These are phyloP conservation scores for Hoplias malabaricus DNA, from an alignment of 2,113 vertebrate species.

Conservation along the genomic window DNA sequence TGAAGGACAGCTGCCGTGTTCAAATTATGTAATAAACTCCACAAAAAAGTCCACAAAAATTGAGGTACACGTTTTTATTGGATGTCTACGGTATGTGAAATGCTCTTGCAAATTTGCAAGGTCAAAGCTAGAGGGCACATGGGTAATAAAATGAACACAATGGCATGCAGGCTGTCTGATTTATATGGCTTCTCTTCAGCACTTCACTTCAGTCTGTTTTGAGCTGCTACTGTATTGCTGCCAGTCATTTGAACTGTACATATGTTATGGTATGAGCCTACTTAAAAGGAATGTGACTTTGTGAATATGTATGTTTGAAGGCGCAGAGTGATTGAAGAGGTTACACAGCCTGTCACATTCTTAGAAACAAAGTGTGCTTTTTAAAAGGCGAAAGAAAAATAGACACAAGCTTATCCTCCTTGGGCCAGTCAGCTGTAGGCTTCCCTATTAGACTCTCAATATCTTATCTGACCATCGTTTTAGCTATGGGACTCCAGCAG, in stretches of 20 bases:
- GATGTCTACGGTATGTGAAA: too few relatives aligned
- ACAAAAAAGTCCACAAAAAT: too few relatives aligned
- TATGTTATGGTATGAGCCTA: not conserved
- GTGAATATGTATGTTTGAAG: not conserved
- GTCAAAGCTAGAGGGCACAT: not conserved
- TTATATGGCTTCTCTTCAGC: not conserved
- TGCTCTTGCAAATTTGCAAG: not conserved
- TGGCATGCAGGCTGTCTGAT: not conserved
- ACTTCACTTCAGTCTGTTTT: not conserved
- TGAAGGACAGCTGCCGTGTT: too few relatives aligned
- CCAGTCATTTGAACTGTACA: slow-evolving; percentile 3
- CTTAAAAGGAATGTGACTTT: not conserved
- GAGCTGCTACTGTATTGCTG: not conserved
- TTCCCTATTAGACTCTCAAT: slow-evolving; percentile 29
- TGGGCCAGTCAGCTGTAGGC: slow-evolving; percentile 27
- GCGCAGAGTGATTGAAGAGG: slow-evolving; percentile 26
- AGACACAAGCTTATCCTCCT: slow-evolving; percentile 9
- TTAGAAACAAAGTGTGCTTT: not conserved
- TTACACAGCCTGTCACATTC: slow-evolving; percentile 22
- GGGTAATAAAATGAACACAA: not conserved
- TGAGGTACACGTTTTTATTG: too few relatives aligned
- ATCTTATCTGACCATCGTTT: slow-evolving; percentile 65
- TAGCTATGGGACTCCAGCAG: slow-evolving; percentile 49
- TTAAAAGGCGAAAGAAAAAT: slow-evolving; percentile 38
- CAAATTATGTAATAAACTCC: too few relatives aligned